Evolutionary conservation across 2,797 vertebrate species (phyloP).

Genomic region (Rallus crepitans): DNA sequence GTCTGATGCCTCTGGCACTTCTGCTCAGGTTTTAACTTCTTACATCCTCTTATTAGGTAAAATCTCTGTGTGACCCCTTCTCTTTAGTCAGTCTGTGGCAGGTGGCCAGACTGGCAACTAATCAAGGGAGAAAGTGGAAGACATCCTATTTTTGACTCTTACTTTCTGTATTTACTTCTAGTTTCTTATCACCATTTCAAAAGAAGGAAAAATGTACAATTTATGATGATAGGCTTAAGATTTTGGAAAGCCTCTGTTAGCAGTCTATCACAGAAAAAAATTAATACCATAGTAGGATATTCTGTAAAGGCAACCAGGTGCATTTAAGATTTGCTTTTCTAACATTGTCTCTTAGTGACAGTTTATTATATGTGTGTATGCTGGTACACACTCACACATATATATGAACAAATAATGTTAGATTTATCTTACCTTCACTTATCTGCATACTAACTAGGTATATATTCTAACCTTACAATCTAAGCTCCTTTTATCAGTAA

Average conservation of each 20-base stretch:
- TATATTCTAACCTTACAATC: not conserved
- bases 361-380: not conserved
- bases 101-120: not conserved
- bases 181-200: slow-evolving; percentile 30
- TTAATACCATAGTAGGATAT: not conserved
- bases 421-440: not conserved
- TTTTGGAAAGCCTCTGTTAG: not conserved
- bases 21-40: not conserved
- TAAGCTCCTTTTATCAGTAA: not conserved
- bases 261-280: not conserved
- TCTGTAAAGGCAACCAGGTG: not conserved
- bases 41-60: slow-evolving; percentile 14
- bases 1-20: not conserved
- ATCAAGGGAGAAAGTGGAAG: not conserved
- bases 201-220: slow-evolving; percentile 2
- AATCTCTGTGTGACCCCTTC: not conserved
- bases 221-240: not conserved
- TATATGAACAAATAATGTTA: not conserved
- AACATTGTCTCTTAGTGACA: not conserved
- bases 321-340: not conserved
- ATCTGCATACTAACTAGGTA: not conserved
- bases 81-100: not conserved
- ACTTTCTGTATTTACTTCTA: not conserved
- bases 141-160: not conserved
- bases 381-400: not conserved